Conservation (phyloP, 2,888 invertebrate genomes). For the Lepidocyrtinus sp. region DNA sequence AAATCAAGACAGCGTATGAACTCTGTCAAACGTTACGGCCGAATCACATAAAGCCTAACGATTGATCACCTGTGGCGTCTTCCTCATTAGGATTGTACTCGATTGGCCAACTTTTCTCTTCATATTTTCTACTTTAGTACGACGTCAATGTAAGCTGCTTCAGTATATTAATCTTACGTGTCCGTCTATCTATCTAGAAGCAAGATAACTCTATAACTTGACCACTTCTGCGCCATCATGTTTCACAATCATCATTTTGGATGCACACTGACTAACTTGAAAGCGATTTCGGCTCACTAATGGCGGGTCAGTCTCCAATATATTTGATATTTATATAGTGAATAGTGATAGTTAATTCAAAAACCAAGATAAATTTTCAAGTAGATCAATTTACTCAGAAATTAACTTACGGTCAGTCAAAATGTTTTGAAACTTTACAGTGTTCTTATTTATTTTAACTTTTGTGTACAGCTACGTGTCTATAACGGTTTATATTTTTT, state of each 20-base stretch:
- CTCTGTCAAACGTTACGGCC: constrained; percentile 37
- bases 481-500: no score
- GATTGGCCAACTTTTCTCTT: constrained; percentile 24
- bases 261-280: not conserved
- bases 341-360: no score
- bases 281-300: no score
- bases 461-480: no score
- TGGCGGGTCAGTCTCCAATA: no score
- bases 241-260: not conserved
- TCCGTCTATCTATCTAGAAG: not conserved
- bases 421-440: no score
- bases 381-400: no score
- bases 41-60: constrained; percentile 54
- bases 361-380: no score
- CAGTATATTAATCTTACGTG: not conserved
- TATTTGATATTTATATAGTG: no score
- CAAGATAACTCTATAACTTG: not conserved
- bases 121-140: not conserved
- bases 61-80: constrained; percentile 54
- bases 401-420: no score
- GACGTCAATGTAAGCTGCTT: not conserved
- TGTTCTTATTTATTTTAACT: no score
- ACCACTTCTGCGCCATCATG: not conserved
- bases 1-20: not conserved
- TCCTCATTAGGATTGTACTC: constrained; percentile 50